A percentile compares a stretch with the other conserved stretches of the same genome.
These are phyloP conservation scores for Syritta pipiens DNA, from an alignment of 2,888 invertebrate genomes.

Conservation along the genomic window DNA sequence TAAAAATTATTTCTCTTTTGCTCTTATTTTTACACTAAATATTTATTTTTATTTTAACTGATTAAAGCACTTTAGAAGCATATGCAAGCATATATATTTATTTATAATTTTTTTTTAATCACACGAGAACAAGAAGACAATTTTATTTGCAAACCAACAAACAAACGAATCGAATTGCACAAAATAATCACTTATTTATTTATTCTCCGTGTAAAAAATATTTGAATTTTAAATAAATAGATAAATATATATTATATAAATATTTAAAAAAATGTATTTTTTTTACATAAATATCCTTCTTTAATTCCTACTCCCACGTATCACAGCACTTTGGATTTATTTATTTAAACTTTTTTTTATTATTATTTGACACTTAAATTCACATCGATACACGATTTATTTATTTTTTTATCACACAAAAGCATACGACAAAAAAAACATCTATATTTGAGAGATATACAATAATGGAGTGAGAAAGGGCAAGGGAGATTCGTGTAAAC, in stretches of 20 bases:
- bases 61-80: constrained; percentile 44
- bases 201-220: not conserved
- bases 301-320: constrained; percentile 27
- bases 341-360: constrained; percentile 5
- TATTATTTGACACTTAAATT: constrained; percentile 52
- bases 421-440: not conserved
- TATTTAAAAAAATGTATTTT: not conserved
- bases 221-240: not conserved
- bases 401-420: constrained; percentile 40
- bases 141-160: not conserved
- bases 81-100: constrained; percentile 25
- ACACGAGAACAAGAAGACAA: constrained; percentile 5
- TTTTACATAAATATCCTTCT: constrained; percentile 34
- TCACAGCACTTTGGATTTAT: constrained; percentile 57
- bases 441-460: no score
- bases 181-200: not conserved
- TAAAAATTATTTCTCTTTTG: not conserved
- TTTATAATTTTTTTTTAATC: constrained; percentile 34
- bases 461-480: not conserved
- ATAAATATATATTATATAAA: constrained; percentile 24
- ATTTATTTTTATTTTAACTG: constrained; percentile 6
- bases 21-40: no score
- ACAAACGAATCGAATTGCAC: constrained; percentile 35
- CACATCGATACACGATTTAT: constrained; percentile 34
- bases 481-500: not conserved